A percentile compares a stretch with the other conserved stretches of the same genome.
phyloP scores from a whole-genome alignment of 2,888 invertebrate genomes.

The Suillia variegata region DNA sequence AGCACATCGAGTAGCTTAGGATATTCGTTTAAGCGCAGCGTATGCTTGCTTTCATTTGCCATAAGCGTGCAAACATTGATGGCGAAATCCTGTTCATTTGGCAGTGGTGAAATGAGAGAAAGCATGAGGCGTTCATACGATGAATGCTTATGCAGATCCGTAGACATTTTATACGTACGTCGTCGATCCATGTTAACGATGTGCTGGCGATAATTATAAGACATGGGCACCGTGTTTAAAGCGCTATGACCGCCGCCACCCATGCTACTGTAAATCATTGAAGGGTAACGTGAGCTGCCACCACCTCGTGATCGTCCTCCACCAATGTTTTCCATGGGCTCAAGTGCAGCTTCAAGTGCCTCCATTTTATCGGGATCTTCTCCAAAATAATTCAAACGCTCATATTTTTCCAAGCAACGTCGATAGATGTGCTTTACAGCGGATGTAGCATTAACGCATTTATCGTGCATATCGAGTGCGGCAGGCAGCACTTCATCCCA shows the following conservation, averaged over 20 bases:
- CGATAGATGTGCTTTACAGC: constrained; percentile 84
- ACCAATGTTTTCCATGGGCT: constrained; percentile 68
- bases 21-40: constrained; percentile 82
- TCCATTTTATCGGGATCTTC: constrained; percentile 82
- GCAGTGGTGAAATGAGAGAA: constrained; percentile 92
- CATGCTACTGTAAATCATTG: constrained; percentile 62
- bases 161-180: constrained; percentile 71
- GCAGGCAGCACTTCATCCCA: constrained; percentile 86
- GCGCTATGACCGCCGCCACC: constrained; percentile 37
- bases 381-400: constrained; percentile 86
- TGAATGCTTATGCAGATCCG: constrained; percentile 70
- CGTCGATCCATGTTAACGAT: constrained; percentile 70
- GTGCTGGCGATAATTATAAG: constrained; percentile 80
- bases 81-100: constrained; percentile 98
- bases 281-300: constrained; percentile 65
- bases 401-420: constrained; percentile 84
- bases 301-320: constrained; percentile 73
- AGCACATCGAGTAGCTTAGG: constrained; percentile 87
- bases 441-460: constrained; percentile 87
- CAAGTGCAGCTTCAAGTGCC: constrained; percentile 64
- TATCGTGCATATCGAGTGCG: constrained; percentile 78
- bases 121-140: constrained; percentile 88
- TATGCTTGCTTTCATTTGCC: constrained; percentile 91
- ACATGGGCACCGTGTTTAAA: constrained; percentile 67
- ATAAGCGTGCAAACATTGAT: constrained; percentile 95